Conservation (phyloP, 2,797 vertebrate genomes). For the Melanotaenia maccullochi region DNA sequence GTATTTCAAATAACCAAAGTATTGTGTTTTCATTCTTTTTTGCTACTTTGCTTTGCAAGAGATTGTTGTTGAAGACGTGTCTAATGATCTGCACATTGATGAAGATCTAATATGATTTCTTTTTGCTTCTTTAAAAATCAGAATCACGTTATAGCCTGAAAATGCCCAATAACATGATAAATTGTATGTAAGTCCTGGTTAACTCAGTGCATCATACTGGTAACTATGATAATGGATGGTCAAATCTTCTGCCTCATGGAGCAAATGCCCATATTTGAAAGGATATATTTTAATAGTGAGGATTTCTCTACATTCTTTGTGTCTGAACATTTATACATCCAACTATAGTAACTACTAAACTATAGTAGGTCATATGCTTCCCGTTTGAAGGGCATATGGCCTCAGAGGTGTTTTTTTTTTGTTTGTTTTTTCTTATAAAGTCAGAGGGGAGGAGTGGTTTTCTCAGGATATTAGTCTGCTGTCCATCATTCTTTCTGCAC, state of each 20-base stretch:
- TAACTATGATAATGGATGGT: constrained; percentile 4
- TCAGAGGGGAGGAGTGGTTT: constrained; percentile 68
- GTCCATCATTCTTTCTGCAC: constrained; percentile 76
- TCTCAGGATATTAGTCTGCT: constrained; percentile 74
- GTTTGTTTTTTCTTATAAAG: constrained; percentile 45
- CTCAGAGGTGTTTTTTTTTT: constrained; percentile 39
- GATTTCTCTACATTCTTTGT: constrained; percentile 7
- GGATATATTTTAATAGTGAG: constrained; percentile 39
- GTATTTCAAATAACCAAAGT: background rate
- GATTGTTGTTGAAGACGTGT: constrained; percentile 28
- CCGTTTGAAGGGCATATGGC: constrained; percentile 65
- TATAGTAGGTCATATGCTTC: constrained; percentile 36
- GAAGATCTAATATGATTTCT: background rate
- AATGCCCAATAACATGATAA: background rate
- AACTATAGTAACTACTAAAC: too few species aligned
- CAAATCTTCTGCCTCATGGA: background rate
- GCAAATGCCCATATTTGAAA: constrained; percentile 41
- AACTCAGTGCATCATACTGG: constrained; percentile 7
- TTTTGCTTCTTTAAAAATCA: constrained; percentile 8
- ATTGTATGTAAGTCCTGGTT: background rate
- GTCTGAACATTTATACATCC: background rate
- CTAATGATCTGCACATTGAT: constrained; percentile 14
- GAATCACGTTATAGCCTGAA: background rate
- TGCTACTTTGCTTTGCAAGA: too few species aligned
- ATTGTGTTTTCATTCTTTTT: too few species aligned